These are phyloP conservation scores for Proisotoma minuta DNA, from an alignment of 2,888 invertebrate genomes.

Conservation along the genomic window DNA sequence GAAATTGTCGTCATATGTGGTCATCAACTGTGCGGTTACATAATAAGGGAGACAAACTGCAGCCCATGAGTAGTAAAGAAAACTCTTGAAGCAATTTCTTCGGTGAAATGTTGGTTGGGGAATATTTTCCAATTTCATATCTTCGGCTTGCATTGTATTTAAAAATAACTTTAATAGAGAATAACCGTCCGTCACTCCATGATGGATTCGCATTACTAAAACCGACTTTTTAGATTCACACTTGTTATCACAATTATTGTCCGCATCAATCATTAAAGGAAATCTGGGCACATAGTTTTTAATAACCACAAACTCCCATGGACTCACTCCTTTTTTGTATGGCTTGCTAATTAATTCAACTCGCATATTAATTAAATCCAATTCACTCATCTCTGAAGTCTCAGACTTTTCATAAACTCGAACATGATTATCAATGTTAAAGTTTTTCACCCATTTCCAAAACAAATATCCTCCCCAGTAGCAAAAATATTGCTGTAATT, in stretches of 20 bases:
- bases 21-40: slow-evolving; percentile 25
- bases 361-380: slow-evolving; percentile 23
- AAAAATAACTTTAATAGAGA: slow-evolving; percentile 31
- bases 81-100: slow-evolving; percentile 13
- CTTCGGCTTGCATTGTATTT: slow-evolving; percentile 31
- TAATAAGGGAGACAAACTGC: slow-evolving; percentile 24
- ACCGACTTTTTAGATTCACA: slow-evolving; percentile 27
- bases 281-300: slow-evolving; percentile 27
- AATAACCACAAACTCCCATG: slow-evolving; percentile 35
- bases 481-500: slow-evolving; percentile 34
- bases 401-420: slow-evolving; percentile 21
- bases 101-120: slow-evolving; percentile 23
- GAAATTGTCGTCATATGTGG: slow-evolving; percentile 25
- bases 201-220: slow-evolving; percentile 30
- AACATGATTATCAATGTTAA: slow-evolving; percentile 35
- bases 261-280: slow-evolving; percentile 5
- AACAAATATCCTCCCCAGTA: slow-evolving; percentile 34
- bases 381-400: slow-evolving; percentile 19
- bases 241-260: slow-evolving; percentile 11
- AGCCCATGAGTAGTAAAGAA: slow-evolving; percentile 17
- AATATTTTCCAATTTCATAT: slow-evolving; percentile 24
- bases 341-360: slow-evolving; percentile 27
- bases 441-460: slow-evolving; percentile 36
- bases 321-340: slow-evolving; percentile 21
- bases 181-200: slow-evolving; percentile 35